Percentiles rank a stretch among this genome's conserved stretches.
phyloP scores from a whole-genome alignment of 2,888 invertebrate genomes.

The Vesta saturnalis region DNA sequence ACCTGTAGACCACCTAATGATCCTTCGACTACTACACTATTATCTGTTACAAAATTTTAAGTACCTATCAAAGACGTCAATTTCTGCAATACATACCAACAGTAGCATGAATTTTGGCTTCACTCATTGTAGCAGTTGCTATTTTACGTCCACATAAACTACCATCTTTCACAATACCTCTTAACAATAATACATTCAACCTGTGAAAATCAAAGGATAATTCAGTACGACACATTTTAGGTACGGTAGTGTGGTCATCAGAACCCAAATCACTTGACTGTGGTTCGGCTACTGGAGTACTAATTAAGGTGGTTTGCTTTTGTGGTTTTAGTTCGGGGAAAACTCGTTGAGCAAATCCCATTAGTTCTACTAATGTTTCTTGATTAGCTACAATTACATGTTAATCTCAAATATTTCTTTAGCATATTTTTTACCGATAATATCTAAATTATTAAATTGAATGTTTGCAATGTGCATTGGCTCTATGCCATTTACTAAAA shows the following conservation, averaged over 20 bases:
- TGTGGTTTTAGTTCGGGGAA: conserved; percentile 62
- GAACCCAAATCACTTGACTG: conserved; percentile 7
- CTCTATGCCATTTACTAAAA: conserved; percentile 68
- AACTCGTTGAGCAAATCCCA: conserved; percentile 86
- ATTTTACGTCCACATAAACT: conserved; percentile 84
- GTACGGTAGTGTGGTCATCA: conserved; percentile 13
- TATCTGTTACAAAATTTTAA: conserved; percentile 38
- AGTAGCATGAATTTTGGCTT: conserved; percentile 88
- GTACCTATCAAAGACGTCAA: background rate
- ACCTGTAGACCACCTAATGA: conserved; percentile 93
- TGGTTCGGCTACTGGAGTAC: conserved; percentile 8
- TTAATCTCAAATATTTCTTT: background rate
- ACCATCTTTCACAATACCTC: conserved; percentile 80
- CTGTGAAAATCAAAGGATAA: conserved; percentile 94
- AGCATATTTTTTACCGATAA: conserved; percentile 74
- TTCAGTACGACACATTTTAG: conserved; percentile 75
- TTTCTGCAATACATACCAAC: conserved; percentile 68
- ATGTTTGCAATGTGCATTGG: conserved; percentile 81
- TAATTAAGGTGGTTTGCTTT: conserved; percentile 42
- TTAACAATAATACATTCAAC: conserved; percentile 85
- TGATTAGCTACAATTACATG: conserved; percentile 78
- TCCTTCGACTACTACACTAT: conserved; percentile 76
- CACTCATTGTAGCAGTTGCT: conserved; percentile 92
- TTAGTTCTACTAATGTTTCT: conserved; percentile 92
- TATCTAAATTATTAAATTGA: conserved; percentile 93